phyloP scores from a whole-genome alignment of 2,888 invertebrate species.

The Drosophila cracens region DNA sequence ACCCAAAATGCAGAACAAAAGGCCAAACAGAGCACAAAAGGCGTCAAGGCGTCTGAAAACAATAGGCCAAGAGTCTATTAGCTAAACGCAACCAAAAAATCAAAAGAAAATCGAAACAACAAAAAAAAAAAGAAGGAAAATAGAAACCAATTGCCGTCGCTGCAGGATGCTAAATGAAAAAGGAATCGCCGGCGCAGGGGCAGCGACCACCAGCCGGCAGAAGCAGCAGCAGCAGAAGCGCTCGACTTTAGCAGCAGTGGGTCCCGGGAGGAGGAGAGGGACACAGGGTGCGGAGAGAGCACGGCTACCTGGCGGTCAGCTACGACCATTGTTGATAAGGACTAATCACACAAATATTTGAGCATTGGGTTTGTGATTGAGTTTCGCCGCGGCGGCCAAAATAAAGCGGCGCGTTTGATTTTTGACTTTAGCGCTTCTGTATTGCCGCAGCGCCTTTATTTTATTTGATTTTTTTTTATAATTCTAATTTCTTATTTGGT shows the following conservation, averaged over 20 bases:
- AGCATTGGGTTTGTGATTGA: conserved; percentile 75
- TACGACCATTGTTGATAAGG: conserved; percentile 73
- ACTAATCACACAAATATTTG: conserved; percentile 84
- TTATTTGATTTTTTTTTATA: conserved; percentile 34
- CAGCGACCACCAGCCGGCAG: conserved; percentile 52
- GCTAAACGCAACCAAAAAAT: conserved; percentile 44
- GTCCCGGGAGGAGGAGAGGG: conserved; percentile 39
- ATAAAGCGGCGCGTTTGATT: conserved; percentile 72
- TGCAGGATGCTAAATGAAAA: conserved; percentile 75
- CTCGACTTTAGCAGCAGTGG: conserved; percentile 77
- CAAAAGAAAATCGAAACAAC: conserved; percentile 14
- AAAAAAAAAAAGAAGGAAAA: conserved; percentile 44
- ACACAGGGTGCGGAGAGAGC: conserved; percentile 27
- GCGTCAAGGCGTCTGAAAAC: conserved; percentile 82
- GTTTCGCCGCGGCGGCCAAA: conserved; percentile 55
- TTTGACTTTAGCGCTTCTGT: conserved; percentile 82
- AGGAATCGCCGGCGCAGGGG: conserved; percentile 61
- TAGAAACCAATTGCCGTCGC: conserved; percentile 73
- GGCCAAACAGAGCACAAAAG: conserved; percentile 57
- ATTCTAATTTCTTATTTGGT: conserved; percentile 66
- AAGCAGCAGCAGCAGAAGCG: conserved; percentile 34
- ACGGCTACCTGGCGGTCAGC: conserved; percentile 45
- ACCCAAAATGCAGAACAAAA: conserved; percentile 42
- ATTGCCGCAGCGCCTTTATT: conserved; percentile 47
- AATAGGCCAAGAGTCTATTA: conserved; percentile 66